Evolutionary conservation across 2,113 vertebrate genomes (phyloP), one percentile per base, ranked within the genome.

Genomic region (Lamprologus ornatipinnis): DNA sequence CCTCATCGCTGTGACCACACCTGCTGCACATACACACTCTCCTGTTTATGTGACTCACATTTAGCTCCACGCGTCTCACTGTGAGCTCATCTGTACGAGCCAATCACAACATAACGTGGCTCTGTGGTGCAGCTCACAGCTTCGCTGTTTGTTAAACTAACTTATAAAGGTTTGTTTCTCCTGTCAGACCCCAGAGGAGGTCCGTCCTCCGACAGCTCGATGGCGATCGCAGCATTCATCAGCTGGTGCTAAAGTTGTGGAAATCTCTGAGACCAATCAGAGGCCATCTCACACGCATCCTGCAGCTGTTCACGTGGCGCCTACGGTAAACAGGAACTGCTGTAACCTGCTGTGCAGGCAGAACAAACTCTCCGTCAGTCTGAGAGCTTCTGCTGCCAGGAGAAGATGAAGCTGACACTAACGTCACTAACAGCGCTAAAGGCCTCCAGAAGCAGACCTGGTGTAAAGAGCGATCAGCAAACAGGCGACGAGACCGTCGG

Each of bases 341-440:
- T 60, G 26, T 31, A 60, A 60, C 26, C 14, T 17, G 14, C 57
- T 31, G 57, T 17, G 57, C 55, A 28, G 26, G 55, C 55, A 58
- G 55, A 57, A 58, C 3, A 8, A 57, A 5, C 55, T 57, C 14
- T 31, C 26, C 3, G 0, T 2, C 55, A 58, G 23, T 28, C 26
- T 9, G 55, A 58, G 26, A 14, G 26, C 55, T 31, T 58, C 55
- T 60, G 57, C 57, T 60, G 57, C 28, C 57, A 60, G 57, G 57
- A 60, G 57, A 33, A 19, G 55, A 57, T 15, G 23, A 15, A 57
- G 28, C 57, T 33, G 15, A 10, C 57, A 19, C 28, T 33, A 19
- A 33, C 57, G 15, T 60, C 28, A 60, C 28, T 0, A 10, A 9
- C 14, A 60, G 14, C 57, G 0, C 26, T 33, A 2, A 63, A 21